Evolutionary conservation across 1,140 invertebrate genomes (phyloP), one percentile per base, ranked within the genome.

Genomic region (Xylocopa sonorina): DNA sequence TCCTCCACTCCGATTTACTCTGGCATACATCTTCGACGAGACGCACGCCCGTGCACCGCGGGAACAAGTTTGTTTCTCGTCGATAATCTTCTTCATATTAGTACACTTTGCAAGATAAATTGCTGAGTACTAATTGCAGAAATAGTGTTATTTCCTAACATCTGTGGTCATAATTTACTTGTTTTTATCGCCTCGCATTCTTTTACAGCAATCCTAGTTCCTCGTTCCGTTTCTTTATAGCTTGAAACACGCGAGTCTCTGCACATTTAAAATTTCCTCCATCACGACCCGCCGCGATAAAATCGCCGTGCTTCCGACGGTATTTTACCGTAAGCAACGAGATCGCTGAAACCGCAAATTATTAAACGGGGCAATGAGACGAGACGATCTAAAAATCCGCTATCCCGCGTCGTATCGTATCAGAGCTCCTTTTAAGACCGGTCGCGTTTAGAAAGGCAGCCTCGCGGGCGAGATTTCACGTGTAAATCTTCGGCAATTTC

Each of bases 401-500:
- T 68, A 38, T 3, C 48, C 0, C 29, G n/a, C 46, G 43, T n/a
- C 18, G 27, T 48, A 24, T 46, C 41, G 4, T 24, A 27, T 34
- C 3, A 21, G 7, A 24, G n/a, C 53, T 29, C 29, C 12, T 27
- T 7, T n/a, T 21, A 18, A 41, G 21, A n/a, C 1, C 6, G 18
- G 32, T 18, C 16, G 6, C 34, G 5, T 27, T 18, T n/a, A 24
- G 43, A 50, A 29, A 34, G 55, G 55, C 32, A 29, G 7, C 18
- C 2, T 2, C 1, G n/a, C 4, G 18, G 27, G 10, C 5, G 43
- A 24, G 53, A 63, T 41, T 63, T 63, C 57, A 1, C 43, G 27
- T 18, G 27, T n/a, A 6, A 41, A 27, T 12, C n/a, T 14, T n/a
- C n/a, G n/a, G 18, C 12, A 51, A 74, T 74, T 50, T 74, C 71